Conservation (phyloP, 2,797 vertebrate genomes). For the Acipenser ruthenus region DNA sequence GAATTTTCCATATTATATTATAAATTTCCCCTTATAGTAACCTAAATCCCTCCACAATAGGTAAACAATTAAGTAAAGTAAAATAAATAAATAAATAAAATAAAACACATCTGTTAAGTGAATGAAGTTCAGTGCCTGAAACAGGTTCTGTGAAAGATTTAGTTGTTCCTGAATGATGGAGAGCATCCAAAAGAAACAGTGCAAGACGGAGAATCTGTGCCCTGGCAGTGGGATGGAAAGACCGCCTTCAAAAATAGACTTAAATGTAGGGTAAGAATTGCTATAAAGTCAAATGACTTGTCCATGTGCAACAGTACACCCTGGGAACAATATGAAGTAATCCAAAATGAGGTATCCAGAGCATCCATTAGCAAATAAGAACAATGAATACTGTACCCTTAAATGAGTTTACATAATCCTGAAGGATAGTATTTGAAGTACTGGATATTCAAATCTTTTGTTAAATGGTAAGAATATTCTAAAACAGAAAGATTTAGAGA, state of each 20-base stretch:
- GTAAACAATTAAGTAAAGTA: too few relatives aligned
- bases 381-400: not conserved
- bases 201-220: not conserved
- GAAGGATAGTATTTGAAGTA: too few relatives aligned
- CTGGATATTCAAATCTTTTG: too few relatives aligned
- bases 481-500: too few relatives aligned
- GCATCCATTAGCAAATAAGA: not conserved
- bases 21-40: too few relatives aligned
- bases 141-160: slow-evolving; percentile 2
- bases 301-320: slow-evolving; percentile 23
- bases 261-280: slow-evolving; percentile 59
- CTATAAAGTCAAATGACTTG: slow-evolving; percentile 47
- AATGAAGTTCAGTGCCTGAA: not conserved
- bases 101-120: too few relatives aligned
- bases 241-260: slow-evolving; percentile 58
- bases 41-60: too few relatives aligned
- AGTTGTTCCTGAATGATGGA: slow-evolving; percentile 5
- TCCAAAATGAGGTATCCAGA: not conserved
- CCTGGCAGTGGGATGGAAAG: slow-evolving; percentile 6
- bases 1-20: too few relatives aligned
- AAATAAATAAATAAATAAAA: too few relatives aligned
- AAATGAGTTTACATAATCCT: too few relatives aligned
- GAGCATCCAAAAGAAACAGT: slow-evolving; percentile 2
- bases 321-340: not conserved
- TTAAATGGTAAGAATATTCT: too few relatives aligned